Base-by-base conservation (phyloP, 1,140 invertebrate species). In the Caerostris darwini region DNA sequence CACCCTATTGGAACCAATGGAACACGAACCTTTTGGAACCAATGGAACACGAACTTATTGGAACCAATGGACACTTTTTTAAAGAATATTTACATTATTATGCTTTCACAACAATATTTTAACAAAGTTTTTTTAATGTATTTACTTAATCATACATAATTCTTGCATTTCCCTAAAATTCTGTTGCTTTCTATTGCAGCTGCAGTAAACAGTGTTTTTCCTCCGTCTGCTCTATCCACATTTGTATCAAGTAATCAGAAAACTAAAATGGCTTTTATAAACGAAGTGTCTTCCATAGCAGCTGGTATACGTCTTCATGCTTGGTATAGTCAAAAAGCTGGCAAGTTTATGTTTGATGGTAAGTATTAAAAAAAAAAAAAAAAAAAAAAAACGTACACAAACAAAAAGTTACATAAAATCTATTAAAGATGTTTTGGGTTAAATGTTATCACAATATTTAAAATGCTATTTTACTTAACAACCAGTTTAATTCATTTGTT, bases 301-400 rank as follows among this genome's bases (percentile, higher is more conserved):
- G 85, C 92, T 61, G 92, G 92, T 2, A 89, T 94, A n/a, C 83
- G 92, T n/a, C 67, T 94, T 5, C 86, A 94, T 89, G 50, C 85
- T 5, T 94, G 92, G 92, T 94, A 94, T 12, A 89, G 92, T 12
- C 7, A 94, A 3, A 82, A 82, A n/a, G 83, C 92, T 3, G 92
- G 92, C 81, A 94, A 89, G 56, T 88, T 89, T 19, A 94, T 94
- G 92, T 64, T 94, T 64, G 86, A 94, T 81, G 92, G 92, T 94
- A 58, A 50, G 34, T 87, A 58, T 50, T 77, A 0, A 53, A 53
- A 50, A 7, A 19, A 77, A 77, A 77, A 6, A 59, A 59, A 59
- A 59, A 59, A 59, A 59, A 3, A 7, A 59, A 7, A 2, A 2
- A 10, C 10, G 2, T 7, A 10, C 2, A 7, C 58, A 59, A 59